Percentiles rank a stretch among this genome's conserved stretches.
phyloP scores from a whole-genome alignment of 2,113 vertebrate species.

The Saccopteryx leptura region DNA sequence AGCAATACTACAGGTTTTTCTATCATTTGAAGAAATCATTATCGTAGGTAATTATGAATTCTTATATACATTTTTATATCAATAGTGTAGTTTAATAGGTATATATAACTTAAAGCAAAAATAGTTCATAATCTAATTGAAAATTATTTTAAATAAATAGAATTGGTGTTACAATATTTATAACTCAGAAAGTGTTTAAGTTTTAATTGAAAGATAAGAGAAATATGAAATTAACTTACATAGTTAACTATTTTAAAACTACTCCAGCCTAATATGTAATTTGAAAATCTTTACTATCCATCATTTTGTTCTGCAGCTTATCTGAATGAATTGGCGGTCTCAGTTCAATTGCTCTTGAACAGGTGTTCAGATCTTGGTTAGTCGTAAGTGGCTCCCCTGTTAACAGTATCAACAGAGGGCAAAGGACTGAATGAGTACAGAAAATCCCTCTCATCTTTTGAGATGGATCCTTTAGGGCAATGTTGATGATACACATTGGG shows the following conservation, averaged over 20 bases:
- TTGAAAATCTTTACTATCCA: conserved; percentile 78
- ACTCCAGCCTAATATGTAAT: conserved; percentile 64
- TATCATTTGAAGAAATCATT: conserved; percentile 46
- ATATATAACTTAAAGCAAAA: conserved; percentile 59
- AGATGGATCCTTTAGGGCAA: conserved; percentile 78
- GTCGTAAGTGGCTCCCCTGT: conserved; percentile 78
- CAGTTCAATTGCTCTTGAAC: conserved; percentile 81
- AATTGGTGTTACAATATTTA: conserved; percentile 51
- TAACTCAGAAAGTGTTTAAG: not conserved
- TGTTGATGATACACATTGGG: conserved; percentile 78
- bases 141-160: conserved; percentile 70
- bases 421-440: conserved; percentile 77
- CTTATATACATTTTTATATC: conserved; percentile 64
- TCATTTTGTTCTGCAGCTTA: conserved; percentile 79
- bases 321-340: conserved; percentile 75
- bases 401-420: conserved; percentile 83
- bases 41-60: conserved; percentile 51
- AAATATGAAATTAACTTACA: conserved; percentile 59
- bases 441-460: conserved; percentile 77
- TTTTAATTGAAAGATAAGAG: conserved; percentile 63
- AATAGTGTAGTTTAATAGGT: conserved; percentile 66
- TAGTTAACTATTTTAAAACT: conserved; percentile 70
- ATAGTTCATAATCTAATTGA: conserved; percentile 54
- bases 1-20: conserved; percentile 49
- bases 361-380: conserved; percentile 79